Percentiles rank a stretch among this genome's conserved stretches.
These are phyloP conservation scores for Hyles euphorbiae DNA, from an alignment of 1,140 invertebrate genomes.

Conservation along the genomic window DNA sequence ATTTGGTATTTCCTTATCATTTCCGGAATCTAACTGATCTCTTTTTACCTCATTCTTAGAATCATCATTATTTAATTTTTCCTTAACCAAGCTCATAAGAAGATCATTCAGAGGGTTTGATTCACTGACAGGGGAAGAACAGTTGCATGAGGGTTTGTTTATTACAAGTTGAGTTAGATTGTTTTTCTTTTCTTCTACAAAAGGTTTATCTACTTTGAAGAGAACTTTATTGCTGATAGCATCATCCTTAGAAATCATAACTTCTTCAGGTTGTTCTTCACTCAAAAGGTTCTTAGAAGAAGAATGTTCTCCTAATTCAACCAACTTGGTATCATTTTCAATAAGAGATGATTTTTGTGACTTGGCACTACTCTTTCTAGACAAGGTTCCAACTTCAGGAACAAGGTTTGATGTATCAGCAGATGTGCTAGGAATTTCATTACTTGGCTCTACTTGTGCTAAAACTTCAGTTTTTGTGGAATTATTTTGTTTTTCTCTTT, in stretches of 20 bases:
- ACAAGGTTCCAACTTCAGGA: slow-evolving; percentile 57
- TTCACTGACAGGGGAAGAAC: slow-evolving; percentile 62
- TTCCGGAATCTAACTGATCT: slow-evolving; percentile 74
- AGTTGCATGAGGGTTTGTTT: slow-evolving; percentile 61
- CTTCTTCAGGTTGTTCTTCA: slow-evolving; percentile 51
- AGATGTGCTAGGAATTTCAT: slow-evolving; percentile 54
- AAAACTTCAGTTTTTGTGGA: slow-evolving; percentile 59
- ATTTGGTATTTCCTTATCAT: slow-evolving; percentile 79
- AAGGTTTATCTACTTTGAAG: slow-evolving; percentile 58
- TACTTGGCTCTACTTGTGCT: slow-evolving; percentile 38
- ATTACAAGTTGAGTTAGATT: slow-evolving; percentile 62
- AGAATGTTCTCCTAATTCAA: slow-evolving; percentile 39
- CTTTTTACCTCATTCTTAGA: slow-evolving; percentile 77
- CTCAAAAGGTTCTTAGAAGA: slow-evolving; percentile 55
- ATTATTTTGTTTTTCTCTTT: slow-evolving; percentile 80
- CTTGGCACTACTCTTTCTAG: slow-evolving; percentile 69
- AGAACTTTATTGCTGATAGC: slow-evolving; percentile 69
- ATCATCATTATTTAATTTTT: slow-evolving; percentile 76
- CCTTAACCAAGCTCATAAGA: slow-evolving; percentile 70
- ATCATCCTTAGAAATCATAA: slow-evolving; percentile 65
- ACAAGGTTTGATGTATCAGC: slow-evolving; percentile 36
- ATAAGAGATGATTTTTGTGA: slow-evolving; percentile 66
- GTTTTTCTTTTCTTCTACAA: slow-evolving; percentile 57
- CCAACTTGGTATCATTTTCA: slow-evolving; percentile 61
- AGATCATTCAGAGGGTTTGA: slow-evolving; percentile 71